Evolutionary conservation across 2,888 invertebrate genomes (phyloP), one percentile per base, ranked within the genome.

Genomic region (Drosophila birchii): DNA sequence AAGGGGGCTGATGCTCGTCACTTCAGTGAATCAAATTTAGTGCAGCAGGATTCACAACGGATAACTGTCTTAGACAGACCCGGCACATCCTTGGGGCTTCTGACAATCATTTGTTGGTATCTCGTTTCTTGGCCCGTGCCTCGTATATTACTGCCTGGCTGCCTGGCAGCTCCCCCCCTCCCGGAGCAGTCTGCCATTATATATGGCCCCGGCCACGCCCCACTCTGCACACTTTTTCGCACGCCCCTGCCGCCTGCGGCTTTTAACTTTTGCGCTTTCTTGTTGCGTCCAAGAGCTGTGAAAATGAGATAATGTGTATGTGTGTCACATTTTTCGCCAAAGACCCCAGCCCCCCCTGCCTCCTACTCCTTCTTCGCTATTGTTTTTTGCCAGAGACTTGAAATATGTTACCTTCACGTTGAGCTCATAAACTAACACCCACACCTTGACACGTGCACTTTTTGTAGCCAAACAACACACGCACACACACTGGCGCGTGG

Each of bases 351-450:
- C 32, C 49, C 32, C 45, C 39, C 36, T 32, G 12, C 20, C 32
- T 20, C 41, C 20, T n/a, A 14, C 41, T 39, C 62, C 66, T 68
- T 70, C 71, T 76, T 70, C 64, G 57, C 70, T 79, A 85, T 88
- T 86, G 87, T 84, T 86, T 80, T 78, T 85, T 87, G 75, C 80
- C 66, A 55, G 74, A 82, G 77, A 76, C 86, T 89, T 86, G 89
- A 89, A 87, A 90, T 87, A 90, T 89, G 89, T 87, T 87, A 70
- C 89, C 86, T 89, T 87, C 80, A 85, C 86, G 88, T 81, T 88
- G 82, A 88, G 87, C 89, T 90, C 90, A 87, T 87, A 87, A 87
- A 87, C 90, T 88, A 90, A 88, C 90, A 90, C 89, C 80, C 90
- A 85, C 89, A 88, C 87, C 85, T 85, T 88, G 90, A 84, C 87